Conservation (phyloP, 2,113 vertebrate genomes). For the Phalacrocorax brasilianus region DNA sequence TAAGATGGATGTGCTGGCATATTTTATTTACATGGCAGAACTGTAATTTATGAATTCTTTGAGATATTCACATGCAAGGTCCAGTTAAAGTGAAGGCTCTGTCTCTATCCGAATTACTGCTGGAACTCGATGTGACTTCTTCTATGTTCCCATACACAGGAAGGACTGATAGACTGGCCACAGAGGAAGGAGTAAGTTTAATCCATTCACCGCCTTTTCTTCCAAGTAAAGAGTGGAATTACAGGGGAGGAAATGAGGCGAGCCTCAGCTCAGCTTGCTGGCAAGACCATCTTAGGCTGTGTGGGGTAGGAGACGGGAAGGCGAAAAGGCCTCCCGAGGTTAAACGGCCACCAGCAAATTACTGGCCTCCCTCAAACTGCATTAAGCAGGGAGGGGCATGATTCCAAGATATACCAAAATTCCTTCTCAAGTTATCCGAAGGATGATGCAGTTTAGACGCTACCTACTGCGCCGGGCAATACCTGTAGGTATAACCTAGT, state of each 20-base stretch:
- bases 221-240: conserved; percentile 22
- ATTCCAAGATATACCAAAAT: neutral
- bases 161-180: neutral
- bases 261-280: conserved; percentile 13
- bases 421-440: neutral
- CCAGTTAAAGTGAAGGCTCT: neutral
- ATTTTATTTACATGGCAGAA: neutral
- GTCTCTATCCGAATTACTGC: neutral
- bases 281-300: conserved; percentile 5
- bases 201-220: neutral
- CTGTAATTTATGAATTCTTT: neutral
- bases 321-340: conserved; percentile 20
- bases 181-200: conserved; percentile 5
- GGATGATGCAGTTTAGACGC: neutral
- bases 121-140: neutral
- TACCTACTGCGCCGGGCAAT: neutral
- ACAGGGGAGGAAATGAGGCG: neutral
- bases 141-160: neutral
- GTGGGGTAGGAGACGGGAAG: conserved; percentile 17
- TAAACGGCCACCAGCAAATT: conserved; percentile 33
- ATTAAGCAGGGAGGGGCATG: neutral
- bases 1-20: neutral
- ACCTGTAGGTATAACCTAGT: neutral
- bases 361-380: neutral
- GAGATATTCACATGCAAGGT: neutral